These are phyloP conservation scores for Uloborus diversus DNA, from an alignment of 1,140 invertebrate genomes.

Conservation along the genomic window DNA sequence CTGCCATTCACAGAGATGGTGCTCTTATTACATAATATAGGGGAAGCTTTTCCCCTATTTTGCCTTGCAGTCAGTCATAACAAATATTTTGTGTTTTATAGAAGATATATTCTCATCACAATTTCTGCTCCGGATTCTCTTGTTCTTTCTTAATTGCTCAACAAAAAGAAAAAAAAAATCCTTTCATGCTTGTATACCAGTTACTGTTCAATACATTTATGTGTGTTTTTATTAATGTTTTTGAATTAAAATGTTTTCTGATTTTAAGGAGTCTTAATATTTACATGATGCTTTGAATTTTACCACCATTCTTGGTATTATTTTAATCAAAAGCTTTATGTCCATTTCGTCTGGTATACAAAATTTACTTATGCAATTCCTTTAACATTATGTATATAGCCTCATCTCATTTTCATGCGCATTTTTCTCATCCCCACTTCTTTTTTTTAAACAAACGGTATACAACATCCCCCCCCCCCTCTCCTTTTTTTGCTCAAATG, in stretches of 20 bases:
- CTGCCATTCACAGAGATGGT: conserved; percentile 52
- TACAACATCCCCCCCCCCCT: no score
- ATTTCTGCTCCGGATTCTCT: conserved; percentile 42
- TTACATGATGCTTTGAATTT: not conserved
- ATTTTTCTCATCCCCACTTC: no score
- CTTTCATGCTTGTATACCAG: conserved; percentile 26
- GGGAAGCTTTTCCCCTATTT: conserved; percentile 9
- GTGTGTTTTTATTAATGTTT: not conserved
- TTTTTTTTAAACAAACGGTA: no score
- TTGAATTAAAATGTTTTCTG: not conserved
- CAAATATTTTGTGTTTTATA: conserved; percentile 20
- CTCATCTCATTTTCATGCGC: no score
- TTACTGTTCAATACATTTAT: not conserved
- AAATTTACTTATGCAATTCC: not conserved
- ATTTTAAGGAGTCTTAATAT: not conserved
- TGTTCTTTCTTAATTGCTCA: conserved; percentile 49
- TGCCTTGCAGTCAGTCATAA: conserved; percentile 55
- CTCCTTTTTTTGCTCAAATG: no score
- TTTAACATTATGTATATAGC: not conserved
- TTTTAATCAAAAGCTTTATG: not conserved
- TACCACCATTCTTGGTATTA: not conserved
- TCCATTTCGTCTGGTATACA: not conserved
- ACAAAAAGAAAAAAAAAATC: conserved; percentile 16
- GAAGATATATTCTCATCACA: conserved; percentile 7
- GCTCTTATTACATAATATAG: conserved; percentile 39